Evolutionary conservation across 2,888 invertebrate genomes (phyloP).

Genomic region (Apoda limacodes): DNA sequence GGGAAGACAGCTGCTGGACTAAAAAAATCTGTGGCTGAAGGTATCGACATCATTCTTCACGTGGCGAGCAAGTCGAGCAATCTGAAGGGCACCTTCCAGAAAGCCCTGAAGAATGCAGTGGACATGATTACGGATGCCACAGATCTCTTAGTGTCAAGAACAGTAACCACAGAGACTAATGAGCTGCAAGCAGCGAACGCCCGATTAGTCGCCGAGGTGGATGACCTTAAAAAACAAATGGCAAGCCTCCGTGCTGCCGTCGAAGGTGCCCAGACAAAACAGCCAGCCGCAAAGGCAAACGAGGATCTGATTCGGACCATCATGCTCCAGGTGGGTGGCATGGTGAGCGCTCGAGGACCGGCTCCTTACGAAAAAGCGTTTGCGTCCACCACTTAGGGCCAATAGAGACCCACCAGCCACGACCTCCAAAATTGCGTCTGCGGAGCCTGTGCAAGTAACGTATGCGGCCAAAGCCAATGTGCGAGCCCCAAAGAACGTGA

Average conservation of each 20-base stretch:
- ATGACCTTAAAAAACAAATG: conserved; percentile 6
- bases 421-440: too few relatives aligned
- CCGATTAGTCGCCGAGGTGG: too few relatives aligned
- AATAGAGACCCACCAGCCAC: too few relatives aligned
- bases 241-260: conserved; percentile 2
- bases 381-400: conserved; percentile 3
- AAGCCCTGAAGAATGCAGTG: too few relatives aligned
- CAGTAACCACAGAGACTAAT: too few relatives aligned
- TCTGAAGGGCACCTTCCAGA: conserved; percentile 5
- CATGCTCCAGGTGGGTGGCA: conserved; percentile 4
- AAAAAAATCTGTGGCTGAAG: conserved; percentile 1
- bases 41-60: conserved; percentile 2
- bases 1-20: conserved; percentile 1
- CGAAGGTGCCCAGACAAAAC: neutral
- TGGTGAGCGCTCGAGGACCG: conserved; percentile 7
- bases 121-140: too few relatives aligned
- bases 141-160: too few relatives aligned
- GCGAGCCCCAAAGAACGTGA: too few relatives aligned
- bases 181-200: too few relatives aligned
- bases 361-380: conserved; percentile 4
- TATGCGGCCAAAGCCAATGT: too few relatives aligned
- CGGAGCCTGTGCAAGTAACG: too few relatives aligned
- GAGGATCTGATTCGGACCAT: conserved; percentile 1
- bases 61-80: conserved; percentile 5
- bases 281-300: conserved; percentile 2